Evolutionary conservation across 2,888 invertebrate genomes (phyloP), one percentile per base, ranked within the genome.

Genomic region (Athrips mouffetella): DNA sequence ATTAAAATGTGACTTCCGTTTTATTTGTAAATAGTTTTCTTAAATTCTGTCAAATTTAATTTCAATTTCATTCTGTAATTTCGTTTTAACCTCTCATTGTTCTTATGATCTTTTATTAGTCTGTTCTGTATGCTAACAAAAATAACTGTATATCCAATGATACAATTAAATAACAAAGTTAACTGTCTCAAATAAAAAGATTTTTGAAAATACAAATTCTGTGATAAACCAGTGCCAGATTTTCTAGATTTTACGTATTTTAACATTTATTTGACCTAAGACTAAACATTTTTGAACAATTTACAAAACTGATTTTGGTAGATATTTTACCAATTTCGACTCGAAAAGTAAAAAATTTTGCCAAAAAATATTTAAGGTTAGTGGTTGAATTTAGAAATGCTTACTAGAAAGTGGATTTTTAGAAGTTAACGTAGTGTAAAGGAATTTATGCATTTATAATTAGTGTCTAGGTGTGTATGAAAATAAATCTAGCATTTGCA

Each of bases 141-240:
- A 27, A 8, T 27, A 27, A 4, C 2, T 10, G 7, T 2, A 4
- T 27, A 4, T 4, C 8, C 27, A 27, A 27, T 27, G 8, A 7
- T 27, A 10, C 8, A 7, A 10, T 2, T 10, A 27, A n/a, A 27
- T n/a, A n/a, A n/a, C n/a, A n/a, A n/a, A n/a, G 7, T 27, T 27
- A 10, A 10, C 10, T 27, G 27, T 10, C 7, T 27, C 27, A 18
- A 5, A 37, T 20, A 20, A n/a, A 2, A n/a, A 11, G 21, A 11
- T 37, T 41, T 41, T 25, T 11, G 16, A 41, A 23, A 41, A 27
- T 41, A 27, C 41, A 31, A 52, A 54, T 65, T 67, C 79, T 81
- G 81, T 81, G 81, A 81, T 80, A 81, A 57, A 51, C 49, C 64
- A 70, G 80, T 80, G 80, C 81, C 81, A 80, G 76, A n/a, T 74